Base-by-base conservation (phyloP, 1,140 invertebrate genomes). In the Habropoda laboriosa region DNA sequence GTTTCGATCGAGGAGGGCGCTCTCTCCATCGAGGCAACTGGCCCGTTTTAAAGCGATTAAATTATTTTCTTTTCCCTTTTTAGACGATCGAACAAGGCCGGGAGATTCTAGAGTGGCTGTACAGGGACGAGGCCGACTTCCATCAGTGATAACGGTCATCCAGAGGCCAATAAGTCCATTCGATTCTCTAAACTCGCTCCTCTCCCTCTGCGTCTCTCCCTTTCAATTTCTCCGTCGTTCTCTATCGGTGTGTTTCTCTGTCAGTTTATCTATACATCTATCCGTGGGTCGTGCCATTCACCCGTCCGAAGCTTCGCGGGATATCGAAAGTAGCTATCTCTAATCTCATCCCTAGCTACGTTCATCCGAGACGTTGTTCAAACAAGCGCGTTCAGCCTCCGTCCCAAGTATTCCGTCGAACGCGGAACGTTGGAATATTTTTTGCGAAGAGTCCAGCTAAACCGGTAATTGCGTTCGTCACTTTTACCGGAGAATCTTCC, bases 281-380 rank as follows among this genome's bases (percentile, higher is more conserved):
- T 68, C 40, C 35, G 30, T 49, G 32, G 42, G 61, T 57, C 51
- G 60, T n/a, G 51, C 40, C 66, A 63, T 79, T 70, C 60, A 63
- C 21, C 45, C 66, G 72, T 63, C 49, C 63, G n/a, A n/a, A 38
- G 42, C 47, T 71, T 40, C 27, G 27, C 27, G 30, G 38, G 27
- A 86, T 81, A 89, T 88, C 87, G 89, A 89, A 89, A 87, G 81
- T 87, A 68, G 74, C 75, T 85, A 86, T 87, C 85, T 85, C 82
- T 88, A 90, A 90, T 89, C 83, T 84, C 83, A 85, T 86, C 80
- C 82, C 8, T n/a, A 82, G 63, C 80, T 76, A 78, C 67, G 57
- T 53, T 45, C 76, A 84, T 82, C n/a, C 70, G 73, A 60, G 47
- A 32, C 63, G 68, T 70, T 84, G 74, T 83, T 84, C 82, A 79